Evolutionary conservation across 2,797 vertebrate genomes (phyloP).

Genomic region (Hippoglossus hippoglossus): DNA sequence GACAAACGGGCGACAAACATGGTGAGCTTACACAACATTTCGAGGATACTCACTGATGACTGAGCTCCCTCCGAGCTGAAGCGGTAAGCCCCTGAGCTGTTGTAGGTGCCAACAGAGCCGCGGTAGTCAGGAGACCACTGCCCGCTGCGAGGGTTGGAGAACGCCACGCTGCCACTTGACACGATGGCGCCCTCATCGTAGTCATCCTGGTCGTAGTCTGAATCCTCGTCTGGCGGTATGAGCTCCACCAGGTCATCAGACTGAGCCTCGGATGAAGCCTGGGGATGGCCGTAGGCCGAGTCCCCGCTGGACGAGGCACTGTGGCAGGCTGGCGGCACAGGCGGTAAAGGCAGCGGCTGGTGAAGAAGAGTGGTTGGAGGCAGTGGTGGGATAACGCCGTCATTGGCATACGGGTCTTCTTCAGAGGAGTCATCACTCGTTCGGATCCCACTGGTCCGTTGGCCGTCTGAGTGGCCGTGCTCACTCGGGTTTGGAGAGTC

Average conservation of each 20-base stretch:
- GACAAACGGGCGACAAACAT: too few species aligned
- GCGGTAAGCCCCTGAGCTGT: slow-evolving; percentile 92
- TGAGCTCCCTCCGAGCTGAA: slow-evolving; percentile 96
- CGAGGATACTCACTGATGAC: slow-evolving; percentile 90
- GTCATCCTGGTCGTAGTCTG: slow-evolving; percentile 92
- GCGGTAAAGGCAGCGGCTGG: slow-evolving; percentile 67
- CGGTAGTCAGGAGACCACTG: slow-evolving; percentile 94
- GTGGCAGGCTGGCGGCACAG: slow-evolving; percentile 71
- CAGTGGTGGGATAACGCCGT: slow-evolving; percentile 84
- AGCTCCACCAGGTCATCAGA: slow-evolving; percentile 84
- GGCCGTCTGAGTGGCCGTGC: slow-evolving; percentile 93
- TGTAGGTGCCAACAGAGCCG: slow-evolving; percentile 93
- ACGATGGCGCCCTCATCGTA: slow-evolving; percentile 91
- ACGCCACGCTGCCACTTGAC: slow-evolving; percentile 91
- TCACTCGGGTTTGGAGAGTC: slow-evolving; percentile 97
- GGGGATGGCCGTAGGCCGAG: slow-evolving; percentile 86
- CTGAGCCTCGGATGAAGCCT: slow-evolving; percentile 74
- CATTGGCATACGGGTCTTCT: slow-evolving; percentile 97
- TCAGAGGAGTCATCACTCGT: slow-evolving; percentile 98
- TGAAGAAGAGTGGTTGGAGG: slow-evolving; percentile 75
- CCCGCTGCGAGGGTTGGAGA: slow-evolving; percentile 89
- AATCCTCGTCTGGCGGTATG: slow-evolving; percentile 91
- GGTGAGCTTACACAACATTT: not conserved
- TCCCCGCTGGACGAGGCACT: slow-evolving; percentile 84
- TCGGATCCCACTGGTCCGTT: slow-evolving; percentile 95